Percentiles rank a stretch among this genome's conserved stretches.
Evolutionary conservation across 2,113 vertebrate genomes (phyloP).

Genomic region (Xyrauchen texanus): DNA sequence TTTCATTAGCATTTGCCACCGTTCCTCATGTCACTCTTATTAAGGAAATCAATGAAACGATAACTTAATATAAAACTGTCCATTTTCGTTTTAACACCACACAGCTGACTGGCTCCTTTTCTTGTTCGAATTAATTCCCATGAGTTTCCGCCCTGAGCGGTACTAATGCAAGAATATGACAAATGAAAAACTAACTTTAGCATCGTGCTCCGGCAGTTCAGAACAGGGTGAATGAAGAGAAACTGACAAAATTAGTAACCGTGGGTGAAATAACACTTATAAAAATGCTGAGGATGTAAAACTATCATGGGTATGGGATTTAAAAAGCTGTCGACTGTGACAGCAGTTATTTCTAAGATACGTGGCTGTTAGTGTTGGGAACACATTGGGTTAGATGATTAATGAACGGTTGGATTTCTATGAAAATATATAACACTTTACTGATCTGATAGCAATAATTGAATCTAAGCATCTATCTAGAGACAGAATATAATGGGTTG

Average conservation of each 20-base stretch:
- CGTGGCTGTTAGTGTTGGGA: background rate
- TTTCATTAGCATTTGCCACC: constrained; percentile 15
- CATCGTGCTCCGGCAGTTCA: constrained; percentile 2
- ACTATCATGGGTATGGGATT: background rate
- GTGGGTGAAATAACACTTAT: background rate
- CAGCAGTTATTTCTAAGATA: background rate
- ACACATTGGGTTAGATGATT: background rate
- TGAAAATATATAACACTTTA: background rate
- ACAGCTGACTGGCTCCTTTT: constrained; percentile 10
- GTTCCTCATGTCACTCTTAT: constrained; percentile 23
- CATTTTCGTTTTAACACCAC: constrained; percentile 35
- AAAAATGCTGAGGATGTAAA: background rate
- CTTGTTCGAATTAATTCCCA: background rate
- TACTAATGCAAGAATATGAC: constrained; percentile 23
- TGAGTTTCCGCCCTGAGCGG: background rate
- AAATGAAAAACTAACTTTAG: constrained; percentile 13
- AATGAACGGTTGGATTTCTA: background rate
- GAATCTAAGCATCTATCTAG: background rate
- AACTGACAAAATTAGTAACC: background rate
- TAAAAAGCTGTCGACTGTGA: background rate
- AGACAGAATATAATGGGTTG: background rate
- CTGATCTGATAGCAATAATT: background rate
- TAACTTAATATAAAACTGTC: constrained; percentile 38
- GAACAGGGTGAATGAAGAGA: constrained; percentile 2
- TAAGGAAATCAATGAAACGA: constrained; percentile 43